Evolutionary conservation across 2,888 invertebrate genomes (phyloP).

Genomic region (Eristalis intricaria): DNA sequence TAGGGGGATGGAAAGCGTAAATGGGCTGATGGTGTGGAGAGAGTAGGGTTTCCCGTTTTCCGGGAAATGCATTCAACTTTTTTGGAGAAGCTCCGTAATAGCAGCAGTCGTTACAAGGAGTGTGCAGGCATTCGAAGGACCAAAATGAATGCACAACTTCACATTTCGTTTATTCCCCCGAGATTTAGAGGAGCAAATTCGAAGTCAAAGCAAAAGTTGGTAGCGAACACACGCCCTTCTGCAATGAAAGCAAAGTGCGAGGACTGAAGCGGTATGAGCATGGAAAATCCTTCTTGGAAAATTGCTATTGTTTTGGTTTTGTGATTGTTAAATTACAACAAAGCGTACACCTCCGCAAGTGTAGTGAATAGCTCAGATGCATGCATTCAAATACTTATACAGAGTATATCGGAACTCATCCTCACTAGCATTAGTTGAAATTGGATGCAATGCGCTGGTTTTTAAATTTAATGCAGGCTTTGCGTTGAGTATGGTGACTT

Average conservation of each 20-base stretch:
- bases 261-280: not conserved
- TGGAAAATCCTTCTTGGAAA: slow-evolving; percentile 59
- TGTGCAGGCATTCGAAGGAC: not conserved
- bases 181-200: slow-evolving; percentile 63
- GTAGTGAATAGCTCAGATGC: slow-evolving; percentile 2
- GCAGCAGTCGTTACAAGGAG: slow-evolving; percentile 8
- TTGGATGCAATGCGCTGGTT: not conserved
- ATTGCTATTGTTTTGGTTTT: slow-evolving; percentile 62
- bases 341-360: slow-evolving; percentile 21
- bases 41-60: slow-evolving; percentile 14
- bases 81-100: slow-evolving; percentile 20
- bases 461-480: not conserved
- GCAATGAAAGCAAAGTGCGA: slow-evolving; percentile 48
- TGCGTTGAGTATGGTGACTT: not conserved
- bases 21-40: slow-evolving; percentile 20
- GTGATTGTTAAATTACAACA: slow-evolving; percentile 56
- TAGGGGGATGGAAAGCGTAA: slow-evolving; percentile 35
- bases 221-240: slow-evolving; percentile 49
- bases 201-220: slow-evolving; percentile 66
- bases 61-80: slow-evolving; percentile 50
- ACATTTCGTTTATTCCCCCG: slow-evolving; percentile 61
- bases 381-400: not conserved
- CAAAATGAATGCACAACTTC: slow-evolving; percentile 66
- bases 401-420: not conserved
- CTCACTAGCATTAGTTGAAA: not conserved